Base-by-base conservation (phyloP, 2,113 vertebrate genomes). In the Archocentrus centrarchus region DNA sequence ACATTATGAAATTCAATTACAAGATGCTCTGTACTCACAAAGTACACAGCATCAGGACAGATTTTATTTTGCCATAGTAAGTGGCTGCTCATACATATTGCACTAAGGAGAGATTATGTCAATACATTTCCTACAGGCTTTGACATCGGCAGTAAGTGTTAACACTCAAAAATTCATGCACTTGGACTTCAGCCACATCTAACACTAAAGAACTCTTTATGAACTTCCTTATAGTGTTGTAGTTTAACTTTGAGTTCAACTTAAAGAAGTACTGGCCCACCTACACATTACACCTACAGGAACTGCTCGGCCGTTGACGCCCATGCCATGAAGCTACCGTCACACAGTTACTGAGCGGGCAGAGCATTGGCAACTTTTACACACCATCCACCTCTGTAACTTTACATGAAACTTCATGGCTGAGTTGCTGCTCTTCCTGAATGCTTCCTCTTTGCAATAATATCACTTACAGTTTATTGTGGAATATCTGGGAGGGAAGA, bases 1-100 rank as follows among this genome's bases (percentile, higher is more conserved):
- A 20, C 81, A 86, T 92, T 79, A 82, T 84, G 58, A 84, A 92
- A 92, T 22, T 58, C 91, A 93, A 89, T 94, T 93, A 92, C 84
- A 88, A 86, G 88, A 85, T 79, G 89, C 88, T 92, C 85, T 73
- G 88, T 77, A 70, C 89, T 79, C 90, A 88, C 81, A 60, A 76
- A 37, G 82, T 59, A 59, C 76, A 47, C 78, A 75, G 81, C 88
- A 87, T 86, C 55, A 13, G 84, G 79, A 86, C 61, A 88, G 80
- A 88, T 91, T 80, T 83, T 80, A 80, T 84, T 88, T 90, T 68
- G 77, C 83, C 87, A 83, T 47, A 2, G 85, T 90, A 79, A 92
- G 84, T 82, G 79, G 89, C 59, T 87, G 75, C 89, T 91, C 87
- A 91, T 89, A 87, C 88, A 89, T 91, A 81, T 84, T 92, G 88